Evolutionary conservation across 2,797 vertebrate species (phyloP), one percentile per base, ranked within the genome.

Genomic region (Leuciscus waleckii): DNA sequence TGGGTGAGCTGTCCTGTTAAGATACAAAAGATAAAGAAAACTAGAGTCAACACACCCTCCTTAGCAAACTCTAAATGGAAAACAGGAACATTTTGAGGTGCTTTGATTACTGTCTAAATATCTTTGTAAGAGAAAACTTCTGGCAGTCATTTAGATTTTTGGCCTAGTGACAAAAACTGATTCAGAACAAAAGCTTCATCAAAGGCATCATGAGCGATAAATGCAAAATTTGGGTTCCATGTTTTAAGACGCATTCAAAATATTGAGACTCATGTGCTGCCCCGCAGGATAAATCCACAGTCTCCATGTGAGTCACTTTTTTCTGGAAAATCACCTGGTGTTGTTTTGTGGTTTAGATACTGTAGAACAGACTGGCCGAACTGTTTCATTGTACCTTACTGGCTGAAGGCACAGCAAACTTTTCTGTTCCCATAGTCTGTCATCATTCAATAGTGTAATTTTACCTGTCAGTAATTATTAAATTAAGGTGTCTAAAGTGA

Each of bases 401-500:
- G 83, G 79, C 78, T 87, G 51, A 84, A 68, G 35, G 79, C 63
- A 85, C 70, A 82, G 41, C 43, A 76, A 86, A 80, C 76, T 88
- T 86, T 86, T 84, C 39, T 74, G 79, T 85, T 26, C 76, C 76
- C 32, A n/a, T 82, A 16, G 80, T 68, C 68, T 79, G 63, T 81
- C 86, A 77, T 65, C 75, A 77, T n/a, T 82, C 83, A 63, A 46
- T 82, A 56, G 61, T 84, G 81, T 85, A 82, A 84, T 89, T 90
- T 88, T 82, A 79, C 84, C 86, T 90, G 82, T 90, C 90, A 82
- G 86, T 89, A 86, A 91, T 92, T 85, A 86, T 79, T 82, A 89
- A 90, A 90, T 92, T 87, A 90, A 90, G 86, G 32, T 88, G 77
- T 92, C 88, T 87, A 65, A 78, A 85, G 79, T 89, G 87, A 87